These are phyloP conservation scores for Chloromyia formosa DNA, from an alignment of 2,888 invertebrate species.

Conservation along the genomic window DNA sequence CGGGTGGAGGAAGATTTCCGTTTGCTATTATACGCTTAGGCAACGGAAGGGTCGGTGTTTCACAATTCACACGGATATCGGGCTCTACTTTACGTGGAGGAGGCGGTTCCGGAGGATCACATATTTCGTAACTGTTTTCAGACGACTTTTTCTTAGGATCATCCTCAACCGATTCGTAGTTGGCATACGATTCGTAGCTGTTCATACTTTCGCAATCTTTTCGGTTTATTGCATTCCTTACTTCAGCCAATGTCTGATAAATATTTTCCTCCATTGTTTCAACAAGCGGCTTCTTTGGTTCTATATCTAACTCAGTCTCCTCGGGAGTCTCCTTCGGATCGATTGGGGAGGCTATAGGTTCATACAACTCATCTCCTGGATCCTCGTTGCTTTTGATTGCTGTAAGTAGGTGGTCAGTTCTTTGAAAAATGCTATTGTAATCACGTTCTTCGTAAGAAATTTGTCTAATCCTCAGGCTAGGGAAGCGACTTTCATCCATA, in stretches of 20 bases:
- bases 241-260: conserved; percentile 61
- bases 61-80: conserved; percentile 54
- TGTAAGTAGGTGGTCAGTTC: conserved; percentile 44
- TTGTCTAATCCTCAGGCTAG: conserved; percentile 34
- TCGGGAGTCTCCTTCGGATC: background rate
- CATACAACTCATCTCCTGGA: conserved; percentile 44
- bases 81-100: conserved; percentile 46
- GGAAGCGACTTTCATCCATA: conserved; percentile 49
- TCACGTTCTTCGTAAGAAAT: conserved; percentile 44
- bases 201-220: conserved; percentile 36
- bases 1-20: background rate
- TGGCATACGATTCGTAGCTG: conserved; percentile 55
- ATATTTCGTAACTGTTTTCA: conserved; percentile 61
- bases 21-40: conserved; percentile 56
- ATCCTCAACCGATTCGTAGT: conserved; percentile 60
- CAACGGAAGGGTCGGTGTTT: conserved; percentile 52
- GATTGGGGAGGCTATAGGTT: conserved; percentile 46
- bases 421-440: conserved; percentile 35
- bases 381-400: conserved; percentile 8
- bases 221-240: conserved; percentile 45
- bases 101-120: conserved; percentile 54
- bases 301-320: background rate
- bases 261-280: conserved; percentile 53
- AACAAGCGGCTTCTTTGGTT: conserved; percentile 50
- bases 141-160: conserved; percentile 26